phyloP scores from a whole-genome alignment of 2,113 vertebrate genomes.

The Lophochroa leadbeateri region DNA sequence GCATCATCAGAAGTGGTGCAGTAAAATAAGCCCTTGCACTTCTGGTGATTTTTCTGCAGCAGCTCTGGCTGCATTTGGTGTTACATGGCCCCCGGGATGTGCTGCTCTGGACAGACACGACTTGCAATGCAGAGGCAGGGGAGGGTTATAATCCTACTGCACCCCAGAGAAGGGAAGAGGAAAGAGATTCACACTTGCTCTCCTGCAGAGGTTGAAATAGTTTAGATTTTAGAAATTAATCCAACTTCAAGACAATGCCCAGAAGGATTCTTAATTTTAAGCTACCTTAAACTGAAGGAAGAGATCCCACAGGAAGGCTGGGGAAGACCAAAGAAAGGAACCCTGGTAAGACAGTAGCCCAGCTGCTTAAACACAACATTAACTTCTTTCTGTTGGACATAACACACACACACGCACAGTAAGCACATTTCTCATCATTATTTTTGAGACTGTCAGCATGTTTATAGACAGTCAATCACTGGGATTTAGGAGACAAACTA shows the following conservation, averaged over 20 bases:
- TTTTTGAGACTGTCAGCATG: neutral
- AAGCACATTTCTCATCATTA: neutral
- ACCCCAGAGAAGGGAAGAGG: neutral
- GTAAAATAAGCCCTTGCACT: neutral
- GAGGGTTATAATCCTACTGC: neutral
- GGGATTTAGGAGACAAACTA: neutral
- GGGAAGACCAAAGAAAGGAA: neutral
- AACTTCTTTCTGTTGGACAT: neutral
- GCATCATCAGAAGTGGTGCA: neutral
- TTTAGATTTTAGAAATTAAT: neutral
- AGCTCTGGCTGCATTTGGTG: neutral
- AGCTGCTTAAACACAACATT: neutral
- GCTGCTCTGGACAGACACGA: accelerated
- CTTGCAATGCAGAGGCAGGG: accelerated
- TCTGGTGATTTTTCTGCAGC: too few relatives aligned
- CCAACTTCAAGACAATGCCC: accelerated
- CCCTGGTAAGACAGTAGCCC: accelerated
- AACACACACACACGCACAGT: accelerated
- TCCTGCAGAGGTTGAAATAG: neutral
- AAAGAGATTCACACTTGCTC: neutral
- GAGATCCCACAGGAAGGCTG: neutral
- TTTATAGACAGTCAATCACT: neutral
- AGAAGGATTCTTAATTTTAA: neutral
- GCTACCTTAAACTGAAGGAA: neutral
- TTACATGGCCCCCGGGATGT: accelerated